These are phyloP conservation scores for Platycheirus rosarum DNA, from an alignment of 2,888 invertebrate species.

Conservation along the genomic window DNA sequence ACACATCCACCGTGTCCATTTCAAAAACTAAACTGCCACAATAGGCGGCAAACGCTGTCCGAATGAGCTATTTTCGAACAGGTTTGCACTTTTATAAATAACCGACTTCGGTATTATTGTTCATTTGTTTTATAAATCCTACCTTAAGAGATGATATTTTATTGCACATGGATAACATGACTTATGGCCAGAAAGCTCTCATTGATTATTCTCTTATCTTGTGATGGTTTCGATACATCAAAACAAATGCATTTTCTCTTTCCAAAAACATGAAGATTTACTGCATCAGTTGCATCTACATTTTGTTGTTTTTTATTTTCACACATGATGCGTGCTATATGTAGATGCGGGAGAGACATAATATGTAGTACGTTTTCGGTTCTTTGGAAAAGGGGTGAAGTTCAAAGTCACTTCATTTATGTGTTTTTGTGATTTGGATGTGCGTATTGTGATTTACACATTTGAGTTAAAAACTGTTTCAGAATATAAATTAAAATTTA, in stretches of 20 bases:
- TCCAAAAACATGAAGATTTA: no score
- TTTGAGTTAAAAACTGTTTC: no score
- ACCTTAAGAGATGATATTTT: not conserved
- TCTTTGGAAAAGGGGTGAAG: no score
- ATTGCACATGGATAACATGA: not conserved
- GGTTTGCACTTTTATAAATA: not conserved
- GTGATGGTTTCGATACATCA: not conserved
- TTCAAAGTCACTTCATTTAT: no score
- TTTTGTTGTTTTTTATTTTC: no score
- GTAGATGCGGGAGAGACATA: no score
- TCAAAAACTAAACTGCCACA: not conserved
- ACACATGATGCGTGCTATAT: no score
- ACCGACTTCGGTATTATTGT: not conserved
- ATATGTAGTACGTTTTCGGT: no score
- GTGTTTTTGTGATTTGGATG: no score
- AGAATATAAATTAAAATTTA: no score
- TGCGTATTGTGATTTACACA: no score
- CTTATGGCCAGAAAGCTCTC: not conserved
- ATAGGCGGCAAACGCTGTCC: not conserved
- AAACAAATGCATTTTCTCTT: conserved; percentile 4
- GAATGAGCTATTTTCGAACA: not conserved
- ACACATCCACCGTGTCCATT: not conserved
- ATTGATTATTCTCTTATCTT: not conserved
- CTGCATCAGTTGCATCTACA: no score
- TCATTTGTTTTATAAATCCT: not conserved